phyloP scores from a whole-genome alignment of 2,797 vertebrate species.

The Manis pentadactyla region DNA sequence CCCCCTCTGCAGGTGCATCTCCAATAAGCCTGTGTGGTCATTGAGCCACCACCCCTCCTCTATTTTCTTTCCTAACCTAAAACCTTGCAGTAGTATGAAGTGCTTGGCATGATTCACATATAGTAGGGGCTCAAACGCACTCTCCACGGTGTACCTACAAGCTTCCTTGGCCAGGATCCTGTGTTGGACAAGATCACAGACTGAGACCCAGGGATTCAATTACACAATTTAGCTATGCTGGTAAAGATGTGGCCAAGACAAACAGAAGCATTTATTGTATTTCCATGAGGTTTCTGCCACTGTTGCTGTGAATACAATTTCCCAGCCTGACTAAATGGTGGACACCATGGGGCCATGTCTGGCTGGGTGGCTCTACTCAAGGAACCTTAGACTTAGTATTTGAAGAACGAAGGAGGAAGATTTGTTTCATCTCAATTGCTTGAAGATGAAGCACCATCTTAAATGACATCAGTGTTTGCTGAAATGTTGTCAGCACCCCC shows the following conservation, averaged over 20 bases:
- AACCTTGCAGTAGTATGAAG: background rate
- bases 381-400: background rate
- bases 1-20: too few species aligned
- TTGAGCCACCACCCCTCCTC: too few species aligned
- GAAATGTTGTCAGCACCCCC: background rate
- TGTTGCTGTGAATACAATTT: background rate
- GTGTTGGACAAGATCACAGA: background rate
- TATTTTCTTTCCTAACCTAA: too few species aligned
- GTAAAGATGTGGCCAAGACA: background rate
- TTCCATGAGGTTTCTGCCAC: background rate
- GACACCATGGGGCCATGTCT: background rate
- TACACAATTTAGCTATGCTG: background rate
- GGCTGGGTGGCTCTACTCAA: background rate
- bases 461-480: background rate
- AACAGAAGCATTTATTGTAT: background rate
- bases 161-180: background rate
- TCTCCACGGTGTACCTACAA: background rate
- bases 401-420: background rate
- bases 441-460: background rate
- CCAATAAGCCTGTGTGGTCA: too few species aligned
- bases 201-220: background rate
- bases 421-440: conserved; percentile 23
- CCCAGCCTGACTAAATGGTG: background rate
- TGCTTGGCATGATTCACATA: background rate
- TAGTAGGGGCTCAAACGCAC: background rate